Evolutionary conservation across 1,140 invertebrate species (phyloP).

Genomic region (Lordiphosa collinella): DNA sequence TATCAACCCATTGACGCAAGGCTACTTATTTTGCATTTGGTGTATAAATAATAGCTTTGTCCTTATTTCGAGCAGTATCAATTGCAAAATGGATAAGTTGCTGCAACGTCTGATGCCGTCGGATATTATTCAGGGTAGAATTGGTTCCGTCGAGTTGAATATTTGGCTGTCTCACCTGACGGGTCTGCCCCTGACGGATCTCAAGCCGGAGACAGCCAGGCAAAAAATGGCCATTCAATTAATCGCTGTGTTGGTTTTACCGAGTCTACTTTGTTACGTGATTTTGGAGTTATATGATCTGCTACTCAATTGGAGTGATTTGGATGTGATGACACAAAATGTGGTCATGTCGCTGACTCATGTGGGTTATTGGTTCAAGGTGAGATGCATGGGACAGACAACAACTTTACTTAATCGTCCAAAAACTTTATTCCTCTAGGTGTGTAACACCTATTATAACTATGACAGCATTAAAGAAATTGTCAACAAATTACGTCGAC

Average conservation of each 20-base stretch:
- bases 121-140: conserved; percentile 31
- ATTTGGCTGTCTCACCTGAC: conserved; percentile 47
- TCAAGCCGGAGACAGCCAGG: conserved; percentile 31
- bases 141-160: conserved; percentile 64
- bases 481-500: conserved; percentile 8
- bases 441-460: conserved; percentile 40
- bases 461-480: conserved; percentile 24
- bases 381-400: neutral
- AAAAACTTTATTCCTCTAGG: conserved; percentile 2
- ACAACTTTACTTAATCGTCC: neutral
- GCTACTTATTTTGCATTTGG: too few species aligned
- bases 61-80: neutral
- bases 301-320: conserved; percentile 36
- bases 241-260: conserved; percentile 12
- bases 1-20: neutral
- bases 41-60: neutral
- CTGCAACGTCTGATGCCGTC: conserved; percentile 41
- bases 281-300: conserved; percentile 52
- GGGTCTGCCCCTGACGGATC: conserved; percentile 48
- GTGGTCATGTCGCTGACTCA: conserved; percentile 54
- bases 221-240: conserved; percentile 9
- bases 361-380: conserved; percentile 46
- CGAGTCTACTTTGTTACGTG: conserved; percentile 32
- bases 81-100: conserved; percentile 30
- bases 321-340: conserved; percentile 58